Evolutionary conservation across 2,888 invertebrate genomes (phyloP).

Genomic region (Agrochola macilenta): DNA sequence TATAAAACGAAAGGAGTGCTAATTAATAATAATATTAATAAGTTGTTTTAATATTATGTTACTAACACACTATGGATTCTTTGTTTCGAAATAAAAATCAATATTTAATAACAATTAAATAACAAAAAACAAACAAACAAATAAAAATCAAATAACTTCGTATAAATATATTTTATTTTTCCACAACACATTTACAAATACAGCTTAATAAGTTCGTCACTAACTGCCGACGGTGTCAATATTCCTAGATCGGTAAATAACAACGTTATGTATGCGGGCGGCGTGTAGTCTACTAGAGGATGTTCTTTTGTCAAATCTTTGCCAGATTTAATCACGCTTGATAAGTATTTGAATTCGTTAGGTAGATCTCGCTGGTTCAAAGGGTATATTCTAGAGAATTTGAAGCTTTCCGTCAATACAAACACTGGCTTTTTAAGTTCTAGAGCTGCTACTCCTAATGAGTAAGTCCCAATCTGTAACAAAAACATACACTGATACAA

Average conservation of each 20-base stretch:
- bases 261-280: constrained; percentile 97
- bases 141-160: constrained; percentile 4
- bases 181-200: constrained; percentile 92
- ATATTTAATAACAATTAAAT: background rate
- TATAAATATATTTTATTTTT: constrained; percentile 49
- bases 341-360: constrained; percentile 94
- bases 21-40: background rate
- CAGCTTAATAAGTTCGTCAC: constrained; percentile 98
- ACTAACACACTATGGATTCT: too few species aligned
- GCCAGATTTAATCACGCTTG: constrained; percentile 87
- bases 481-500: constrained; percentile 15
- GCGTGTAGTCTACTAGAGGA: constrained; percentile 99
- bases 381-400: constrained; percentile 98
- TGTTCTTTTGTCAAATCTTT: constrained; percentile 92
- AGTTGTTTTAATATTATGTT: too few species aligned
- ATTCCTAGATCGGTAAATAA: constrained; percentile 99
- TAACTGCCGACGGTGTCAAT: constrained; percentile 98
- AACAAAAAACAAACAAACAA: background rate
- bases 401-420: constrained; percentile 99
- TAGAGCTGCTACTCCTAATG: constrained; percentile 95
- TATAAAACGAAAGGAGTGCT: background rate
- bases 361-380: constrained; percentile 98
- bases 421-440: constrained; percentile 98
- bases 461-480: constrained; percentile 92
- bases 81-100: too few species aligned